Base-by-base conservation (phyloP, 2,113 vertebrate species). In the Erythrolamprus reginae region DNA sequence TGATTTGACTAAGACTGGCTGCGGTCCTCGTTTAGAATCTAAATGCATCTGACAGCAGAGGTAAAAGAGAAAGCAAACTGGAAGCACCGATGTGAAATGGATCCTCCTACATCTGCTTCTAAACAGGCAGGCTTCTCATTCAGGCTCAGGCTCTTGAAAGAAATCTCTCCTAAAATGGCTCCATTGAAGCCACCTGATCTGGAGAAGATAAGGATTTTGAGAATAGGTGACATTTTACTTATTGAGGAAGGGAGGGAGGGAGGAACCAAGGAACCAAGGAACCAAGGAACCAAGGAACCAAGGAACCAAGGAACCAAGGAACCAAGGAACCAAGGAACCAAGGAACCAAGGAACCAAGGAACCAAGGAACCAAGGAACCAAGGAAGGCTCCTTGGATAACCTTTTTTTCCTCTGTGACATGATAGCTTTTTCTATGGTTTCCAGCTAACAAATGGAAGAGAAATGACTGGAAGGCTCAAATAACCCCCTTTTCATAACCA, bases 11-110 rank as follows among this genome's bases (percentile, higher is more conserved):
- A 28, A 91, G 94, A 38, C 92, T 94, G 94, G 82, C 93, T 92
- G n/a, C 93, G 82, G 88, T 82, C 95, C 93, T 95, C 93, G 85
- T 5, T 94, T 93, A 0, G 96, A 77, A 92, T 94, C 93, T 90
- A 97, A 95, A 93, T 92, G 92, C 91, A 93, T 95, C 94, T 93
- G 91, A 91, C 91, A 90, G 2, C 1, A 92, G 55, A 88, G 89
- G 42, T 4, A 82, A 95, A 28, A 85, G 91, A 87, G 33, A 95
- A 92, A 94, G 93, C 89, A 26, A 92, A 91, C 90, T 15, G 47
- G 48, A 28, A 90, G 3, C 86, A 10, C 82, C 56, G 91, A 65
- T 19, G 77, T 82, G 10, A 24, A 42, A 5, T 0, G 91, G 77
- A 89, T 28, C 88, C 55, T 28, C 88, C 55, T 87, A 48, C 28